phyloP scores from a whole-genome alignment of 2,888 invertebrate genomes.

The Oscheius onirici region DNA sequence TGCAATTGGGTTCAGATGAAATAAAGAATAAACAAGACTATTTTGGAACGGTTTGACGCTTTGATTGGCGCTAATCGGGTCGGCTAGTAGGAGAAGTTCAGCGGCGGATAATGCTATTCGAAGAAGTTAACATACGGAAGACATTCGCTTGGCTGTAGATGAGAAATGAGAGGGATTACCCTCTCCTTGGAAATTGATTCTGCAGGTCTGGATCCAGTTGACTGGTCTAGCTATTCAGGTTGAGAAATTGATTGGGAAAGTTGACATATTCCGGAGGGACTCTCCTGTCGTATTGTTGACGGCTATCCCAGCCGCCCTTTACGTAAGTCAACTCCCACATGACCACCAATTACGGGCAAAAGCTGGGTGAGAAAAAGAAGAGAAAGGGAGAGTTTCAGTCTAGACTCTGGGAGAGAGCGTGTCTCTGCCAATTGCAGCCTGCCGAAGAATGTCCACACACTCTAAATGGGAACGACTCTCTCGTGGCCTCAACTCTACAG shows the following conservation, averaged over 20 bases:
- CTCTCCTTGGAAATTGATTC: neutral
- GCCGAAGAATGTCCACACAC: neutral
- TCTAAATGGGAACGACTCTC: conserved; percentile 1
- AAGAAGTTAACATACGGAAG: too few relatives aligned
- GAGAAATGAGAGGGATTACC: conserved; percentile 5
- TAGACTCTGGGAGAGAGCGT: conserved; percentile 9
- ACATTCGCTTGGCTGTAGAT: neutral
- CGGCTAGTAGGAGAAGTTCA: neutral
- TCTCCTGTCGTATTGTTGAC: neutral
- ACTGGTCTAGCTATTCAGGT: conserved; percentile 1
- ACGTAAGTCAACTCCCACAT: too few relatives aligned
- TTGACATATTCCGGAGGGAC: neutral
- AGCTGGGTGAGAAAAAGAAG: neutral
- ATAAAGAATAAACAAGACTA: neutral
- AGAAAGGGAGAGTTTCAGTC: conserved; percentile 14
- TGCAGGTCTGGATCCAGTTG: neutral
- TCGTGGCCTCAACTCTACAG: neutral
- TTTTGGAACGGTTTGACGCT: neutral
- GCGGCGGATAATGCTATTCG: neutral
- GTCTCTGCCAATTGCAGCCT: neutral
- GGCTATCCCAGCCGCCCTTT: neutral
- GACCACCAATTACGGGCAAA: neutral
- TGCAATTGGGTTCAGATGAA: neutral
- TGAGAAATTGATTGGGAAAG: neutral
- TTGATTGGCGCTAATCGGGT: conserved; percentile 3